These are phyloP conservation scores for Ictidomys tridecemlineatus DNA, from an alignment of 2,113 vertebrate species.

Conservation along the genomic window DNA sequence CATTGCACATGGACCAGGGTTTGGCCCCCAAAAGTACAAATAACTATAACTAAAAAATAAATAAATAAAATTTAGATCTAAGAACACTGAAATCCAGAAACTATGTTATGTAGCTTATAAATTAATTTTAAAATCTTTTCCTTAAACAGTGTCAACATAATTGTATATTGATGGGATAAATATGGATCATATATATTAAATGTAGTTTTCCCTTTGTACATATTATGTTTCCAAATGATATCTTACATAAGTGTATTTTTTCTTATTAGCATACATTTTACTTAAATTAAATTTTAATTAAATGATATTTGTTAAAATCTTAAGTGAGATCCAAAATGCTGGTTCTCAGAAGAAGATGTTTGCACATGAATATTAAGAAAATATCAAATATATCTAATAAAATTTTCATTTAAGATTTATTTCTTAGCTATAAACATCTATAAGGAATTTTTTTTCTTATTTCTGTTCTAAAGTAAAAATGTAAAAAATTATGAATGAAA, in stretches of 20 bases:
- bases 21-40: too few relatives aligned
- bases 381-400: background rate
- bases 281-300: constrained; percentile 25
- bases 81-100: background rate
- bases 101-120: background rate
- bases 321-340: background rate
- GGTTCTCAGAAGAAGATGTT: background rate
- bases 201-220: background rate
- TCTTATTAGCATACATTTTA: background rate
- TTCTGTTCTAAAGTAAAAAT: constrained; percentile 1
- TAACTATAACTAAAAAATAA: too few relatives aligned
- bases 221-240: background rate
- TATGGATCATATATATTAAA: background rate
- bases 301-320: background rate
- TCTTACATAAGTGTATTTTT: background rate
- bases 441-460: background rate
- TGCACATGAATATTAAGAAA: constrained; percentile 19
- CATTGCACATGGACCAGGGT: too few relatives aligned
- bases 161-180: background rate
- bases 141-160: background rate
- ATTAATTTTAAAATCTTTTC: background rate
- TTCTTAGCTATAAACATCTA: background rate
- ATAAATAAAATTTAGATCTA: too few relatives aligned
- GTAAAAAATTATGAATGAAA: background rate
- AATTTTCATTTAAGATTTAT: background rate